Evolutionary conservation across 2,797 vertebrate genomes (phyloP), one percentile per base, ranked within the genome.

Genomic region (Corythornis leucogaster): DNA sequence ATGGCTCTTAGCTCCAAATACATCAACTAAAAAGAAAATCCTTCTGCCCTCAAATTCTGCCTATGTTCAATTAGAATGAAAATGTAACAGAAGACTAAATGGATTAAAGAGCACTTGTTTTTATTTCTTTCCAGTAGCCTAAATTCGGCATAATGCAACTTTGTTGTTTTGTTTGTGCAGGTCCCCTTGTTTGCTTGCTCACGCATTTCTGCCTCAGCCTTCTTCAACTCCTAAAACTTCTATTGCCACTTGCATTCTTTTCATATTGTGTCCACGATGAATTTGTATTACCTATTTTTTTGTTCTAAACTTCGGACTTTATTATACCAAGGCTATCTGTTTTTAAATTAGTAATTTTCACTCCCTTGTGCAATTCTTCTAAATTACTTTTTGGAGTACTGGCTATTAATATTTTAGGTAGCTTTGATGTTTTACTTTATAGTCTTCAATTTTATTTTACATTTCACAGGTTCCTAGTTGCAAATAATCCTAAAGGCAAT

Each of bases 401-500:
- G 84, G 91, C 96, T 97, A 97, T 98, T 98, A 98, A 98, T 98
- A 98, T 98, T 98, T 97, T 97, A 97, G 97, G 94, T 96, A 92
- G 94, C 97, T 97, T 98, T 97, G 97, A 97, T 98, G 96, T 97
- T 97, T 96, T 97, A 95, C 96, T 97, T 97, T 97, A 98, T 95
- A 97, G 93, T 97, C 96, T 97, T 97, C 97, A 96, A 97, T 97
- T 98, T 98, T 98, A 96, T 97, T 98, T 97, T 97, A 97, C 96
- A 97, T 98, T 98, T 98, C 97, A 98, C 98, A 98, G 96, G 96
- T 97, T 98, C 68, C 96, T 96, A 95, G 97, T 95, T 96, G 97
- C 96, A 98, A 98, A 98, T 98, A 98, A 97, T 98, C 97, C 97
- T 98, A 97, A 93, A 92, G 96, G 97, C 97, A 98, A 97, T 98